Evolutionary conservation across 2,113 vertebrate species (phyloP).

Genomic region (Ellobius talpinus): DNA sequence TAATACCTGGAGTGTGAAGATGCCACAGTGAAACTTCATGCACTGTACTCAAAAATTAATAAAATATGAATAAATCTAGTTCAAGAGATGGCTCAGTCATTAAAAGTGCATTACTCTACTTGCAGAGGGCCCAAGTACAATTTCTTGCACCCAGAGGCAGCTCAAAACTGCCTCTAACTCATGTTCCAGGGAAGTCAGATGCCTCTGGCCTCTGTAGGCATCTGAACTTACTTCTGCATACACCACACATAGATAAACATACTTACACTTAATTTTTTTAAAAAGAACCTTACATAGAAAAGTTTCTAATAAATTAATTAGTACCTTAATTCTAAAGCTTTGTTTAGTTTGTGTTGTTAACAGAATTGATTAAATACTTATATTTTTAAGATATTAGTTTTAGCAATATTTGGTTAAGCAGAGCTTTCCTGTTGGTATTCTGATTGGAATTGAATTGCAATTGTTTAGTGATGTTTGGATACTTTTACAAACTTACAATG

Average conservation of each 20-base stretch:
- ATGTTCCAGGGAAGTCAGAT: neutral
- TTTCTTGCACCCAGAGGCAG: neutral
- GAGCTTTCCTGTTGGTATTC: constrained; percentile 8
- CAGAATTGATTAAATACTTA: constrained; percentile 30
- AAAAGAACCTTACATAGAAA: neutral
- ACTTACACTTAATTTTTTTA: too few relatives aligned
- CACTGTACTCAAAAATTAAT: neutral
- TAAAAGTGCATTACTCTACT: neutral
- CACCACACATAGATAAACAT: neutral
- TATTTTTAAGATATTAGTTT: constrained; percentile 25
- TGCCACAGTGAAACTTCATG: neutral
- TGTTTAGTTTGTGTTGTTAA: neutral
- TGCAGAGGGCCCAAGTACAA: neutral
- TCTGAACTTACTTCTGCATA: neutral
- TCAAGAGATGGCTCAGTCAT: neutral
- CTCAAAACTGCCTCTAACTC: neutral
- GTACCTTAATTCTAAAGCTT: constrained; percentile 27
- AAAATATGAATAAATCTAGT: neutral
- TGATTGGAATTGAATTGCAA: neutral
- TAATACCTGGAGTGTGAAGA: neutral
- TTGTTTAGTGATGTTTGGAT: neutral
- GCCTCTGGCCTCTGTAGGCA: neutral
- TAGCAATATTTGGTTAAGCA: constrained; percentile 18
- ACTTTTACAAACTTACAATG: neutral
- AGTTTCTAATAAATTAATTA: constrained; percentile 24